Conservation (phyloP, 2,113 vertebrate species). For the Seriola dumerili region DNA sequence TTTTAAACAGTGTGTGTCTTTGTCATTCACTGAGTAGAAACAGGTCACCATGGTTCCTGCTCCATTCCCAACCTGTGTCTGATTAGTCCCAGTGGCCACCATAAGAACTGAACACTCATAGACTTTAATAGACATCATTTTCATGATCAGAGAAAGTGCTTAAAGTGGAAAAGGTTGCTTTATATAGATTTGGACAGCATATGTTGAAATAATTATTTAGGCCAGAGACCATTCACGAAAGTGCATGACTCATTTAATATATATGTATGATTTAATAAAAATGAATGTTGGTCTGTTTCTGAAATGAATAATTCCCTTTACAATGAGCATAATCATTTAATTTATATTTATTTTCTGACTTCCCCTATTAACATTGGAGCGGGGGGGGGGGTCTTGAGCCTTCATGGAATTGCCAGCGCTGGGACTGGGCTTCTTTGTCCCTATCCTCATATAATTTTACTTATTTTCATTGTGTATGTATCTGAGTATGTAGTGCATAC, state of each 20-base stretch:
- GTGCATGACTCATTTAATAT: background rate
- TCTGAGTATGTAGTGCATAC: too few species aligned
- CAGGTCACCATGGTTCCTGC: conserved; percentile 13
- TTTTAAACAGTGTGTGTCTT: conserved; percentile 6
- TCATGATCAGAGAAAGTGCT: conserved; percentile 14
- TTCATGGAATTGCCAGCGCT: too few species aligned
- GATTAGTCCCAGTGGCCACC: conserved; percentile 24
- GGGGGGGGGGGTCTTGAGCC: too few species aligned
- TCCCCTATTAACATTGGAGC: too few species aligned
- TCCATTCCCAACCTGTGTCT: conserved; percentile 3
- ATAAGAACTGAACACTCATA: background rate
- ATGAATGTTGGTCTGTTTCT: too few species aligned
- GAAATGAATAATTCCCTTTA: too few species aligned
- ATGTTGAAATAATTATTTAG: background rate
- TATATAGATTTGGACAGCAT: background rate
- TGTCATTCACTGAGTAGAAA: conserved; percentile 19
- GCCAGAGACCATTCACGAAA: background rate
- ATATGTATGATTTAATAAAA: background rate
- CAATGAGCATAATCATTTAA: too few species aligned
- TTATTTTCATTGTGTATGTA: too few species aligned
- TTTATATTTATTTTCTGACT: too few species aligned
- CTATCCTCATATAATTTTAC: too few species aligned
- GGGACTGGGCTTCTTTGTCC: too few species aligned
- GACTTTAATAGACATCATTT: conserved; percentile 18
- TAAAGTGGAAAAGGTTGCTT: conserved; percentile 5